Conservation (phyloP, 2,888 invertebrate genomes). For the Tineola bisselliella region DNA sequence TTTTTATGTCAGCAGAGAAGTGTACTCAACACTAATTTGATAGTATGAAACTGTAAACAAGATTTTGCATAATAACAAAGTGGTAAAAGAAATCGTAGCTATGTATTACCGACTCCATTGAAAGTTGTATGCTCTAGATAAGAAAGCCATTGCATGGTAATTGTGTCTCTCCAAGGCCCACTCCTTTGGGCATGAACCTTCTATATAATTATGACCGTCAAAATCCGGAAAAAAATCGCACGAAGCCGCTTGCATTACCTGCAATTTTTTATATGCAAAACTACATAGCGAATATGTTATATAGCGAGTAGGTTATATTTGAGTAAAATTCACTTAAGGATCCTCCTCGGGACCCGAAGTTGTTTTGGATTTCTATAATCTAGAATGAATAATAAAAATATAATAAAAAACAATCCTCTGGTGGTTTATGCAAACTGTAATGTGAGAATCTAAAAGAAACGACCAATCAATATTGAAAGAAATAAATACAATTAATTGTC, state of each 20-base stretch:
- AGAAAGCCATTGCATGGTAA: conserved; percentile 80
- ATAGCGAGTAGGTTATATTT: too few species aligned
- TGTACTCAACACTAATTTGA: not conserved
- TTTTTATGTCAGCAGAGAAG: not conserved
- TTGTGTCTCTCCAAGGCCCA: conserved; percentile 78
- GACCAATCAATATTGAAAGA: too few species aligned
- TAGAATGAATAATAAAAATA: too few species aligned
- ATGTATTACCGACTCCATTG: conserved; percentile 76
- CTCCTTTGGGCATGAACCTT: conserved; percentile 74
- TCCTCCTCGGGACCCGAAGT: too few species aligned
- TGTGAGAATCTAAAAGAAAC: too few species aligned
- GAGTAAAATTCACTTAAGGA: too few species aligned
- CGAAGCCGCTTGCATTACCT: conserved; percentile 72
- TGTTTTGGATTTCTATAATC: too few species aligned
- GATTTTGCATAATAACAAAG: not conserved
- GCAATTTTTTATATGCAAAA: conserved; percentile 8
- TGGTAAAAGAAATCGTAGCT: too few species aligned
- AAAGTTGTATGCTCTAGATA: conserved; percentile 78
- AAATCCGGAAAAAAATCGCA: conserved; percentile 85
- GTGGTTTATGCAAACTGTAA: too few species aligned
- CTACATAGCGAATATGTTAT: too few species aligned
- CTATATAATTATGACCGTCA: conserved; percentile 78
- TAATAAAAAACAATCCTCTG: too few species aligned
- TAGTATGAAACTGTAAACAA: not conserved
- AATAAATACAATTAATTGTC: too few species aligned